These are phyloP conservation scores for Rhinoraja longicauda DNA, from an alignment of 2,797 vertebrate genomes.

Conservation along the genomic window DNA sequence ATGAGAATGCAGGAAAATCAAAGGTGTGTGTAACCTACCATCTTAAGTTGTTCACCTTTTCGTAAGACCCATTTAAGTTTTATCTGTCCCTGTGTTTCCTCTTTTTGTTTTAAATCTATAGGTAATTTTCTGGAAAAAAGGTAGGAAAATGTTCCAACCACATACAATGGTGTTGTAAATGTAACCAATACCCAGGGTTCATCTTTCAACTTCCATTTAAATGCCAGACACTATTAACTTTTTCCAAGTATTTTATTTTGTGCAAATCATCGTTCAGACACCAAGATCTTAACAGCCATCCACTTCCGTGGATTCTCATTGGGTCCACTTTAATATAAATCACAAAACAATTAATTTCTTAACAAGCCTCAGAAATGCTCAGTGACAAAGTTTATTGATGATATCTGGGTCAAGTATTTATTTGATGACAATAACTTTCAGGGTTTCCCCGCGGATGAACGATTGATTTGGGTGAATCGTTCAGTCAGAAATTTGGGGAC, in stretches of 20 bases:
- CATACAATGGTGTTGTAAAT: not conserved
- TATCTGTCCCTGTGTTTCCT: not conserved
- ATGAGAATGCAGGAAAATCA: not conserved
- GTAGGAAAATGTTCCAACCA: not conserved
- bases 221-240: not conserved
- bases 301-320: not conserved
- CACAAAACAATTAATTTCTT: not conserved
- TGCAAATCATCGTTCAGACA: not conserved
- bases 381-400: not conserved
- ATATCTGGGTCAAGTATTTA: not conserved
- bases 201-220: too few species aligned
- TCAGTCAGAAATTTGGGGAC: too few species aligned
- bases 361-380: not conserved
- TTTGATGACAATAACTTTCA: too few species aligned
- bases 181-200: not conserved
- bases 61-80: not conserved
- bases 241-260: too few species aligned
- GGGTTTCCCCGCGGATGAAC: too few species aligned
- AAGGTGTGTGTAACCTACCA: not conserved
- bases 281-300: not conserved
- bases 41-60: not conserved
- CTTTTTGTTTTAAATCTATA: not conserved
- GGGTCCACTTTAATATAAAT: not conserved
- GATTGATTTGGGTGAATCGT: too few species aligned
- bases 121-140: not conserved